Conservation (phyloP, 2,113 vertebrate species). For the Melanerpes formicivorus region DNA sequence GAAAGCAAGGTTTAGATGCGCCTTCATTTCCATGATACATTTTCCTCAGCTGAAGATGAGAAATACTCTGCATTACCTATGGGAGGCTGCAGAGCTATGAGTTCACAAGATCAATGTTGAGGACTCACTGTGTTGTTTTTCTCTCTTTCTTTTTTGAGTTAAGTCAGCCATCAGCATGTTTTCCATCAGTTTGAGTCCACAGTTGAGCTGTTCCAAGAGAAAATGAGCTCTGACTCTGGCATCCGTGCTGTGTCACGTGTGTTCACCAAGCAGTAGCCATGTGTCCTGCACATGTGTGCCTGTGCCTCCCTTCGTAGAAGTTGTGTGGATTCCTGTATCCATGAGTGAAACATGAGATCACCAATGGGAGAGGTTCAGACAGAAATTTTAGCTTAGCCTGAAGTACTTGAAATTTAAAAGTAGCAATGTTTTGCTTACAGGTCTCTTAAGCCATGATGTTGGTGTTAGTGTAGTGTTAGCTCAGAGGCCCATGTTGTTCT, state of each 20-base stretch:
- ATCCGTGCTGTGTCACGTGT: rapidly evolving
- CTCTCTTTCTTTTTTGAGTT: background rate
- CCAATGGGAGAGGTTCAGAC: background rate
- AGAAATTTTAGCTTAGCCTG: background rate
- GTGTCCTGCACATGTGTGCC: background rate
- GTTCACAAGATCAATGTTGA: background rate
- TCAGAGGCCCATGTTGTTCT: background rate
- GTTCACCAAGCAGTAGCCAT: background rate
- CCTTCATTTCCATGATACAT: background rate
- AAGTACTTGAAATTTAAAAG: background rate
- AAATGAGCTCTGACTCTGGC: background rate
- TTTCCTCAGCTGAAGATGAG: background rate
- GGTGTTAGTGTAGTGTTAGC: background rate
- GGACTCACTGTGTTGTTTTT: background rate
- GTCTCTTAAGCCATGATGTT: background rate
- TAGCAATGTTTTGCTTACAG: background rate
- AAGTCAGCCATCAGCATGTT: background rate
- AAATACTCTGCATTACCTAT: background rate
- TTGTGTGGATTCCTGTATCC: background rate
- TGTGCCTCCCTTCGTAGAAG: background rate
- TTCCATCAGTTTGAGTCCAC: background rate
- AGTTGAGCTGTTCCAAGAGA: background rate
- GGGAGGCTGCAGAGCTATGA: background rate
- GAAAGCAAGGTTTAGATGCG: background rate
- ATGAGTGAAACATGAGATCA: background rate